phyloP scores from a whole-genome alignment of 2,797 vertebrate species.

The Pangasius larnaudii region DNA sequence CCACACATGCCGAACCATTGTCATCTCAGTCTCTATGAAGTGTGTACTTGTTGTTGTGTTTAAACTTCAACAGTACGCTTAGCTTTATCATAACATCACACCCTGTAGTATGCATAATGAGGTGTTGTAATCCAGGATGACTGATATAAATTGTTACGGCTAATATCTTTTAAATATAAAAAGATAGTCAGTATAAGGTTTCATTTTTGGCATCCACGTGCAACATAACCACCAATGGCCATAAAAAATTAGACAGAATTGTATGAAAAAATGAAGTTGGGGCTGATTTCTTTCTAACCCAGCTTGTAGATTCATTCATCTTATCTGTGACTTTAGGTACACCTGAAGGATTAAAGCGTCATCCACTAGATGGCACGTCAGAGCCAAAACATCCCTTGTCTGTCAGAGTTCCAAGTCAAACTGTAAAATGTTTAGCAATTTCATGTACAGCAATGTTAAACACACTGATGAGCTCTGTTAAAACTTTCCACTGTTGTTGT shows the following conservation, averaged over 20 bases:
- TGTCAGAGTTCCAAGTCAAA: neutral
- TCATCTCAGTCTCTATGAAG: constrained; percentile 3
- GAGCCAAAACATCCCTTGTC: neutral
- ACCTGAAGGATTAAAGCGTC: neutral
- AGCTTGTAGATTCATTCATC: neutral
- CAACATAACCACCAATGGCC: neutral
- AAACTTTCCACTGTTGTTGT: neutral
- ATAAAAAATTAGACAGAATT: neutral
- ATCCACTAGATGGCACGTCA: neutral
- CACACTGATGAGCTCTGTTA: neutral
- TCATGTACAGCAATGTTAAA: neutral
- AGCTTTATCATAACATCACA: neutral
- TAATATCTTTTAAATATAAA: neutral
- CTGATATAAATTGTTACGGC: neutral
- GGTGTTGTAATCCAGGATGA: neutral
- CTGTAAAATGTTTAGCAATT: neutral
- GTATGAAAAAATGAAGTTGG: neutral
- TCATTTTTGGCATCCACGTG: neutral
- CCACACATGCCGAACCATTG: constrained; percentile 3
- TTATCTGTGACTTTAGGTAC: neutral
- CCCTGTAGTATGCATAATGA: neutral
- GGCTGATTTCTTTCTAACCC: neutral
- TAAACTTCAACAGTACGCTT: neutral
- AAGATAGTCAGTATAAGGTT: neutral
- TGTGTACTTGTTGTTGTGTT: neutral